These are phyloP conservation scores for Agrochola macilenta DNA, from an alignment of 2,888 invertebrate species.

Conservation along the genomic window DNA sequence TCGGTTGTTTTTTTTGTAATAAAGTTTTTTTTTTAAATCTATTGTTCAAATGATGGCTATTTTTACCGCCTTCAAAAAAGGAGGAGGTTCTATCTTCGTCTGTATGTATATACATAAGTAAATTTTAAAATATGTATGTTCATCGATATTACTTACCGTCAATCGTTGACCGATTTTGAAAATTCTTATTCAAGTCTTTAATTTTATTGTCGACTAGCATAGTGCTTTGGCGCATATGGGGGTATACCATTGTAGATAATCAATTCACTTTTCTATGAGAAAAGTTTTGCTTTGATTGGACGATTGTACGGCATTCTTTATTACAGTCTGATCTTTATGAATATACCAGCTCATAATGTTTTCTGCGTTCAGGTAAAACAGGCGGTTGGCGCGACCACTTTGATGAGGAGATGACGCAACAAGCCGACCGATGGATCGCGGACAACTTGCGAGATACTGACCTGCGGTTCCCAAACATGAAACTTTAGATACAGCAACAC, in stretches of 20 bases:
- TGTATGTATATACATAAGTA: too few species aligned
- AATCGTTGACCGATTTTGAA: too few species aligned
- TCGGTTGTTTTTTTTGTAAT: too few species aligned
- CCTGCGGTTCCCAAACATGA: conserved; percentile 42
- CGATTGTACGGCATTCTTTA: conserved; percentile 62
- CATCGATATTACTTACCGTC: too few species aligned
- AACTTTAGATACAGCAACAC: not conserved
- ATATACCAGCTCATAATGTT: not conserved
- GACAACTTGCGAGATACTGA: conserved; percentile 87
- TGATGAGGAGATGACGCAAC: conserved; percentile 90
- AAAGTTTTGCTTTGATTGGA: conserved; percentile 69
- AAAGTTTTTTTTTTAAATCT: not conserved
- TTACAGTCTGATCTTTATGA: not conserved
- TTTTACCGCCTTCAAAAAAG: not conserved
- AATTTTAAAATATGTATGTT: too few species aligned
- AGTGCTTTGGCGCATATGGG: not conserved
- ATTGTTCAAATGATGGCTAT: not conserved
- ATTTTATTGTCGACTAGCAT: not conserved
- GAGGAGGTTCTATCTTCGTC: too few species aligned
- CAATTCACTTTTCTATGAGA: not conserved
- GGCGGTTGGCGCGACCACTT: conserved; percentile 92
- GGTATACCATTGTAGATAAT: not conserved
- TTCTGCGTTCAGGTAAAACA: conserved; percentile 35
- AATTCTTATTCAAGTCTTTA: not conserved
- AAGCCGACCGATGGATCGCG: conserved; percentile 92